Percentiles rank a stretch among this genome's conserved stretches.
Evolutionary conservation across 2,113 vertebrate genomes (phyloP).

Genomic region (Tetraodon nigroviridis): DNA sequence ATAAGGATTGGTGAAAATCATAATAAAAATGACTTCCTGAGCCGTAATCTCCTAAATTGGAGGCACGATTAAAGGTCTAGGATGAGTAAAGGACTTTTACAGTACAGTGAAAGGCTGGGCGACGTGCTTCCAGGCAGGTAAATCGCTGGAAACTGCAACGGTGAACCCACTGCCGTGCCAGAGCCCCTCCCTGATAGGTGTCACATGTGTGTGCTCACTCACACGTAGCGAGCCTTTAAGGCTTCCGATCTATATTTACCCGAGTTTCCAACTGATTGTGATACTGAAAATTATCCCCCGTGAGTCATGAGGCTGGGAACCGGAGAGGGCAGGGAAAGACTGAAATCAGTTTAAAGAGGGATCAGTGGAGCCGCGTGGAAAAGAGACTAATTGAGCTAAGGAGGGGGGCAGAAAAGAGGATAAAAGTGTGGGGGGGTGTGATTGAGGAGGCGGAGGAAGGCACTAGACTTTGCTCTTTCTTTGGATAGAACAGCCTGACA

Average conservation of each 20-base stretch:
- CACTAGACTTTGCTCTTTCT: neutral
- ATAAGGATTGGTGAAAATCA: neutral
- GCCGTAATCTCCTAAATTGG: slow-evolving; percentile 5
- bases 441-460: slow-evolving; percentile 10
- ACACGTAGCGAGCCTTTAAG: slow-evolving; percentile 61
- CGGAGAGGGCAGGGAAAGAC: slow-evolving; percentile 24
- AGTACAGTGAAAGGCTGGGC: slow-evolving; percentile 20
- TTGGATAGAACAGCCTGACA: neutral
- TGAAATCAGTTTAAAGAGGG: slow-evolving; percentile 56
- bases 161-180: slow-evolving; percentile 38
- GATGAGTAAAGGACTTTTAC: neutral
- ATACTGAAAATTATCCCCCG: slow-evolving; percentile 37
- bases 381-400: slow-evolving; percentile 56
- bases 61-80: slow-evolving; percentile 23
- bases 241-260: slow-evolving; percentile 67
- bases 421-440: neutral
- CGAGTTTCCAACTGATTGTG: slow-evolving; percentile 54
- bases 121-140: slow-evolving; percentile 64
- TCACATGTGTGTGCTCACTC: slow-evolving; percentile 48
- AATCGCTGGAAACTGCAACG: slow-evolving; percentile 4
- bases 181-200: slow-evolving; percentile 35
- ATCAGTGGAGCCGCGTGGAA: slow-evolving; percentile 49
- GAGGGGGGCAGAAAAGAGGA: slow-evolving; percentile 32
- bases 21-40: too few relatives aligned
- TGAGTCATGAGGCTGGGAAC: slow-evolving; percentile 55